These are phyloP conservation scores for Capitella teleta DNA, from an alignment of 1,140 invertebrate genomes.

Conservation along the genomic window DNA sequence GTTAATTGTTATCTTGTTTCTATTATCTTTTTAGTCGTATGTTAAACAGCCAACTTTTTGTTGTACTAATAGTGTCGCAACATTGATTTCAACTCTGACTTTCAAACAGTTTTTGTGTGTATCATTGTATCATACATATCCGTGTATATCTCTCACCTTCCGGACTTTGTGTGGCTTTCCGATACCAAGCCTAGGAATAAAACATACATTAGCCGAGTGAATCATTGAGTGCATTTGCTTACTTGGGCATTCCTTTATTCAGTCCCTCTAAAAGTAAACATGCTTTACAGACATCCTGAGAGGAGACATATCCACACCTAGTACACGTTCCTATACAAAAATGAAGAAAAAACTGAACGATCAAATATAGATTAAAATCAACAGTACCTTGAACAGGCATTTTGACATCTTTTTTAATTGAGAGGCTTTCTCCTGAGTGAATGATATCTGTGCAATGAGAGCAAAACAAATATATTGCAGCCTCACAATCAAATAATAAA, in stretches of 20 bases:
- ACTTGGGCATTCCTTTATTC: conserved; percentile 76
- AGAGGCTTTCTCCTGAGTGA: conserved; percentile 83
- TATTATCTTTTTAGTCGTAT: no score
- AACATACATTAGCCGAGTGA: neutral
- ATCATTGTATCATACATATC: no score
- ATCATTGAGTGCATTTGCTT: conserved; percentile 1
- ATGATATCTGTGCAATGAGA: conserved; percentile 65
- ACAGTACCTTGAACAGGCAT: conserved; percentile 61
- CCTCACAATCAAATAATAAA: neutral
- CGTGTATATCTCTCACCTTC: no score
- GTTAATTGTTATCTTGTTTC: no score
- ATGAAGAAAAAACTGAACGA: conserved; percentile 1
- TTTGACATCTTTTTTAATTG: conserved; percentile 67
- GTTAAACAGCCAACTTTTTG: no score
- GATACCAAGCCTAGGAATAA: conserved; percentile 29
- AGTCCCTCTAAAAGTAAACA: conserved; percentile 90
- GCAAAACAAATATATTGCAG: neutral
- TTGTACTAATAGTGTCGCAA: no score
- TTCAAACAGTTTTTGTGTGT: no score
- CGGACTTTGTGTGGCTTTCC: conserved; percentile 37
- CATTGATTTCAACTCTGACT: no score
- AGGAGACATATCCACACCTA: conserved; percentile 89
- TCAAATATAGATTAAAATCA: conserved; percentile 1
- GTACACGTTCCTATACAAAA: conserved; percentile 49
- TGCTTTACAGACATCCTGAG: conserved; percentile 91